Evolutionary conservation across 2,797 vertebrate species (phyloP).

Genomic region (Phataginus tricuspis): DNA sequence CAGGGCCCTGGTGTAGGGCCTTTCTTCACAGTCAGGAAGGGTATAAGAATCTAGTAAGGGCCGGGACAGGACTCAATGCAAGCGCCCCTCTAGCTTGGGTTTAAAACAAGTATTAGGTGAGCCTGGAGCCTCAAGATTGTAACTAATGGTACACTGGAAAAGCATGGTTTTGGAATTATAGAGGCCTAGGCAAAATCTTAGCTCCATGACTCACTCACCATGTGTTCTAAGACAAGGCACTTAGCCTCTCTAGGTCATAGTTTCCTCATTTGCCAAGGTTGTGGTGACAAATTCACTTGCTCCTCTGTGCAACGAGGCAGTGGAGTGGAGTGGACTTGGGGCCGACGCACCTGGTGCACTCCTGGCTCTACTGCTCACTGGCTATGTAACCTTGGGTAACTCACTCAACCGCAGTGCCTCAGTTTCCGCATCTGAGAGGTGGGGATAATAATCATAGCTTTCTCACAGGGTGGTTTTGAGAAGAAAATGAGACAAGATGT

Average conservation of each 20-base stretch:
- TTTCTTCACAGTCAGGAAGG: not conserved
- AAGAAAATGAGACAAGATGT: not conserved
- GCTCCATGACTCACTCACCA: not conserved
- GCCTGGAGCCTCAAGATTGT: not conserved
- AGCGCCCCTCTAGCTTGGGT: not conserved
- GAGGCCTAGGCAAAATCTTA: not conserved
- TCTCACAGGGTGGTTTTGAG: not conserved
- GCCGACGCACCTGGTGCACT: not conserved
- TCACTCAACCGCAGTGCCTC: not conserved
- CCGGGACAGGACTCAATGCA: not conserved
- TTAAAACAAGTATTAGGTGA: not conserved
- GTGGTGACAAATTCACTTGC: not conserved
- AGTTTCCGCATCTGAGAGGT: not conserved
- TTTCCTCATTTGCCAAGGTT: not conserved
- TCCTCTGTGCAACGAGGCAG: not conserved
- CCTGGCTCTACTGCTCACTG: not conserved
- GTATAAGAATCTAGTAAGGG: not conserved
- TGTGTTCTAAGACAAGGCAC: not conserved
- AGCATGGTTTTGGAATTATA: not conserved
- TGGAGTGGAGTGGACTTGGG: not conserved
- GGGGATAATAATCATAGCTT: not conserved
- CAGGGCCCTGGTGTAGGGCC: not conserved
- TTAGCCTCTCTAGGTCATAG: not conserved
- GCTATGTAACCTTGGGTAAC: not conserved
- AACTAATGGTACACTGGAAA: not conserved